Conservation (phyloP, 2,888 invertebrate species). For the Calameuta filiformis region DNA sequence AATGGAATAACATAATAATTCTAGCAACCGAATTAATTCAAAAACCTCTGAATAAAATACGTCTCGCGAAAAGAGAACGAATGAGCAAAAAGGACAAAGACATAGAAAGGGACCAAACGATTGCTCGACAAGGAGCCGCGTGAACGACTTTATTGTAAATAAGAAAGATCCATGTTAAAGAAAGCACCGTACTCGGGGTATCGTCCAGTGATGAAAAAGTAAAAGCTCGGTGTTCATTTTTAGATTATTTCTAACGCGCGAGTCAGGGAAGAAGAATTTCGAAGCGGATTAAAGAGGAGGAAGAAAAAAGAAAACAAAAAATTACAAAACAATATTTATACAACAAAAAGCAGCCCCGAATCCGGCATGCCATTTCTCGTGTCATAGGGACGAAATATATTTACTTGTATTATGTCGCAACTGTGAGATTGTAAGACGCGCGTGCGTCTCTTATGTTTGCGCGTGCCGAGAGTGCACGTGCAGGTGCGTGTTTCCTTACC, state of each 20-base stretch:
- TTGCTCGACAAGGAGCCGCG: neutral
- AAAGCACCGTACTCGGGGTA: neutral
- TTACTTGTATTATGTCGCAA: neutral
- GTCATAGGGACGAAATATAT: neutral
- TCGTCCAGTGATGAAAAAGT: neutral
- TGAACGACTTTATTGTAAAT: neutral
- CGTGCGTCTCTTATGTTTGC: neutral
- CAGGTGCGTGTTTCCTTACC: neutral
- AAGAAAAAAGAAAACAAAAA: neutral
- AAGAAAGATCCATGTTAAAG: neutral
- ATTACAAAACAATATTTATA: neutral
- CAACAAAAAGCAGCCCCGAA: neutral
- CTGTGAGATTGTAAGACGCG: neutral
- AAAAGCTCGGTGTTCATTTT: neutral
- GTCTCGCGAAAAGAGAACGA: neutral
- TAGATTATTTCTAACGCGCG: neutral
- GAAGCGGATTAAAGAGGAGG: neutral
- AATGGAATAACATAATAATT: neutral
- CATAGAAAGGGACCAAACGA: neutral
- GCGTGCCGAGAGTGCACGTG: neutral
- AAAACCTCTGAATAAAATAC: neutral
- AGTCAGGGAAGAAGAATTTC: neutral
- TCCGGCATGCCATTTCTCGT: neutral
- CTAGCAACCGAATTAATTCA: neutral
- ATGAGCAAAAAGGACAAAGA: neutral